A percentile compares a stretch with the other conserved stretches of the same genome.
Conservation (phyloP, 2,888 invertebrate species). For the Eupithecia tripunctaria region DNA sequence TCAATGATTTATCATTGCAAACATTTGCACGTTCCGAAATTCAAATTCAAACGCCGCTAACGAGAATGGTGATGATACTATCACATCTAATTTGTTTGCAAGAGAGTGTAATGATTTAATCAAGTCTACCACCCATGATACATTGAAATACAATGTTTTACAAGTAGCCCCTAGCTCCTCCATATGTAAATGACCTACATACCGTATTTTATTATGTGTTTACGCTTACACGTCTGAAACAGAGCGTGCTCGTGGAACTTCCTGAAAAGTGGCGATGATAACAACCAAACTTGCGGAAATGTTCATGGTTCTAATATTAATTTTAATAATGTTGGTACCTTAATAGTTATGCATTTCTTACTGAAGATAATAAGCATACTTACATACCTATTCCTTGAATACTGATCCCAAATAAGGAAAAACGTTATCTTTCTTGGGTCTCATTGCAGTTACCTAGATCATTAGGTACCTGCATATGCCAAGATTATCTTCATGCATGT, state of each 20-base stretch:
- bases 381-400: background rate
- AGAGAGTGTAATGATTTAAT: constrained; percentile 19
- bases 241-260: constrained; percentile 44
- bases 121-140: constrained; percentile 15
- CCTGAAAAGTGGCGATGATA: constrained; percentile 52
- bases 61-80: background rate
- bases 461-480: background rate
- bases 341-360: background rate
- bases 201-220: constrained; percentile 50
- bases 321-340: background rate
- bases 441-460: background rate
- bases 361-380: background rate
- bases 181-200: constrained; percentile 36
- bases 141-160: constrained; percentile 21
- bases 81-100: constrained; percentile 12
- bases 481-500: background rate
- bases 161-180: constrained; percentile 16
- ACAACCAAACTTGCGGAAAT: constrained; percentile 47
- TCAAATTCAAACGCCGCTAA: background rate
- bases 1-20: constrained; percentile 12
- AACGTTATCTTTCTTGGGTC: background rate
- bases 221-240: constrained; percentile 41
- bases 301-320: constrained; percentile 46
- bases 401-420: background rate
- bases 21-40: constrained; percentile 5